These are phyloP conservation scores for Tokudaia tokunoshimensis DNA, from an alignment of 2,797 vertebrate genomes.

Conservation along the genomic window DNA sequence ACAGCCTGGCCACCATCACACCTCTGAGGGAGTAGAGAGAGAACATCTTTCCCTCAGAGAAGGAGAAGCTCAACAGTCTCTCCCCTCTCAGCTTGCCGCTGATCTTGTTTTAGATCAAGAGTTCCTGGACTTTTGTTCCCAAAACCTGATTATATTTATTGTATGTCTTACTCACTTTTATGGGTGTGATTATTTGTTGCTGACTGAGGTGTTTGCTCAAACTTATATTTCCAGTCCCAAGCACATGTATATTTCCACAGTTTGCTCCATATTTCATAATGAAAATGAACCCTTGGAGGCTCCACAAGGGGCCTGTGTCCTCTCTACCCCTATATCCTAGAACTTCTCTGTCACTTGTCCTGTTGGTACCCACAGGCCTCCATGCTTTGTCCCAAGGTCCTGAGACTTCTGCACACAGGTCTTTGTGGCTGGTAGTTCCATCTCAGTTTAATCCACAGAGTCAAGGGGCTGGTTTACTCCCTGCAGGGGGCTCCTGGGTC, in stretches of 20 bases:
- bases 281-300: neutral
- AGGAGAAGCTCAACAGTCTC: accelerated
- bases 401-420: neutral
- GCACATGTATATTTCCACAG: neutral
- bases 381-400: neutral
- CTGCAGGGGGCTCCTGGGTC: no score
- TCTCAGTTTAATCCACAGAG: neutral
- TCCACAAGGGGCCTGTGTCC: neutral
- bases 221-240: neutral
- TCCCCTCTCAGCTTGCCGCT: no score
- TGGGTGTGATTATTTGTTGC: neutral
- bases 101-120: neutral
- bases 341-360: neutral
- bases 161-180: neutral
- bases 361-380: neutral
- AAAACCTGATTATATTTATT: neutral
- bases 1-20: neutral
- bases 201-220: neutral
- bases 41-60: neutral
- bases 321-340: neutral
- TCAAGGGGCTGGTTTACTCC: neutral
- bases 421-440: neutral
- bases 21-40: neutral
- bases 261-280: neutral
- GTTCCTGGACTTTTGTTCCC: neutral